A percentile compares a stretch with the other conserved stretches of the same genome.
These are phyloP conservation scores for Clistopyga incitator DNA, from an alignment of 2,888 invertebrate species.

Conservation along the genomic window DNA sequence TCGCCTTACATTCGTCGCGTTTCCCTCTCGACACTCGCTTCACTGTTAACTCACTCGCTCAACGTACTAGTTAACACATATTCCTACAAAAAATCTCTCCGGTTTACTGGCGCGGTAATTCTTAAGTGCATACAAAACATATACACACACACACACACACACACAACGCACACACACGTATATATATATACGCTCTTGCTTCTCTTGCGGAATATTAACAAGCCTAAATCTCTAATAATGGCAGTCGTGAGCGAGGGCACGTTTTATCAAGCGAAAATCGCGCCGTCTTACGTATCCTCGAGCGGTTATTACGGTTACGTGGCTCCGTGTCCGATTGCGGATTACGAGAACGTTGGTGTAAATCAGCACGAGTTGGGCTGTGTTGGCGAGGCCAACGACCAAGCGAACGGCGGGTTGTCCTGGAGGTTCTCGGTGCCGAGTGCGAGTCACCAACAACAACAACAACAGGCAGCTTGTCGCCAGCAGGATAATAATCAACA, in stretches of 20 bases:
- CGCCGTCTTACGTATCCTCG: constrained; percentile 76
- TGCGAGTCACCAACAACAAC: constrained; percentile 38
- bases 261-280: constrained; percentile 70
- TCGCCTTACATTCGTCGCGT: constrained; percentile 35
- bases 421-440: constrained; percentile 30
- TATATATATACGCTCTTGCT: constrained; percentile 2
- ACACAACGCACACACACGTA: background rate
- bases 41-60: background rate
- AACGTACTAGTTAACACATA: background rate
- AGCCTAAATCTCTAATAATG: constrained; percentile 65
- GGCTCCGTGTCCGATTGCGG: constrained; percentile 71
- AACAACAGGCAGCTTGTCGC: constrained; percentile 24
- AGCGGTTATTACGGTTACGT: constrained; percentile 80
- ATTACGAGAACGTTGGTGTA: constrained; percentile 61
- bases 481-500: constrained; percentile 8
- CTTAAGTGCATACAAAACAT: background rate
- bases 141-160: too few species aligned
- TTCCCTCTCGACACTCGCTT: constrained; percentile 41
- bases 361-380: constrained; percentile 40
- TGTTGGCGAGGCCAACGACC: constrained; percentile 60
- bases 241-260: constrained; percentile 74
- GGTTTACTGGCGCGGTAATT: constrained; percentile 3
- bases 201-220: background rate
- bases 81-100: background rate
- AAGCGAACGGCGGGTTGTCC: constrained; percentile 15